Evolutionary conservation across 2,888 invertebrate species (phyloP).

Genomic region (Amaurobius ferox): DNA sequence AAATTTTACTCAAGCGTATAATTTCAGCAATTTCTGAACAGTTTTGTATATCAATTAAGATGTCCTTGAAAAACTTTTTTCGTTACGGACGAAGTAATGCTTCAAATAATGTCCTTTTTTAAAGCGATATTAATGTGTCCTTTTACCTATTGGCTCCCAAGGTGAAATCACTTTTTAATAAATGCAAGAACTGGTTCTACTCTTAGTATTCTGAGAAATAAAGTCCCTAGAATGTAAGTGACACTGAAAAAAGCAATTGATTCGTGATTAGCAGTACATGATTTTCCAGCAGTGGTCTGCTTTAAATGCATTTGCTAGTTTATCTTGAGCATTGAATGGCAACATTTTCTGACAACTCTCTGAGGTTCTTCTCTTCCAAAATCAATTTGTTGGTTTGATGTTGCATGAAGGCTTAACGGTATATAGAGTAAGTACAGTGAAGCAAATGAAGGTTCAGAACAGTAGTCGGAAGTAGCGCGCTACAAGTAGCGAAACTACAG

Average conservation of each 20-base stretch:
- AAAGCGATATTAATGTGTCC: neutral
- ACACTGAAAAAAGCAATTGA: neutral
- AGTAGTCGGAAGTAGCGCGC: no score
- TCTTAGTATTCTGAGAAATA: neutral
- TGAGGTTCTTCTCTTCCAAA: neutral
- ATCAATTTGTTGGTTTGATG: neutral
- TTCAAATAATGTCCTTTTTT: neutral
- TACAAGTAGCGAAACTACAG: no score
- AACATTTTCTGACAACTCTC: no score
- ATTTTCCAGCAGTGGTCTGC: neutral
- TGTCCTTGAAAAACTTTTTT: neutral
- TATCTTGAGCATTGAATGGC: no score
- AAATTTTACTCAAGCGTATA: neutral
- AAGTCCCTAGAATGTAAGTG: no score
- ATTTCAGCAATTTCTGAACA: neutral
- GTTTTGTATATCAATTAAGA: neutral
- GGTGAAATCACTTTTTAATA: slow-evolving; percentile 6
- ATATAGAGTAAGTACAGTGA: no score
- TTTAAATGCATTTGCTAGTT: no score
- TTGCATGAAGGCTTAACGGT: no score
- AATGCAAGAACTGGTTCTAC: neutral
- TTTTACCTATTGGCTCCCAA: neutral
- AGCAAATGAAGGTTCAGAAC: no score
- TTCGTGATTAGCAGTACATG: neutral
- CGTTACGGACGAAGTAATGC: slow-evolving; percentile 8